phyloP scores from a whole-genome alignment of 2,888 invertebrate species.

The Mylabris sibirica region DNA sequence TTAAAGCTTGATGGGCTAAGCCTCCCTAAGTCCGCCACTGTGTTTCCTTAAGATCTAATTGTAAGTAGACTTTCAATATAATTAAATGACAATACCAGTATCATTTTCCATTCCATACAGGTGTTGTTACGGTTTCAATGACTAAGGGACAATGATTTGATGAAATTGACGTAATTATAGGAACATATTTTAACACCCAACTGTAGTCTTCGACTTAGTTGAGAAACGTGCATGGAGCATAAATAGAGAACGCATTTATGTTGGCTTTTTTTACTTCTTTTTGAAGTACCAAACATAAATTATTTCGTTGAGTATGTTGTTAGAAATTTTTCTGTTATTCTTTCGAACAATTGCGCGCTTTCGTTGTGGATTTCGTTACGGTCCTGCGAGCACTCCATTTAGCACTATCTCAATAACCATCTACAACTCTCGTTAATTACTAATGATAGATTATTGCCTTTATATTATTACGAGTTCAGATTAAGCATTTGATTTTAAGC shows the following conservation, averaged over 20 bases:
- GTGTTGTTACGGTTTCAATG: too few species aligned
- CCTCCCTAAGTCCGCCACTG: too few species aligned
- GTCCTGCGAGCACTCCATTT: constrained; percentile 40
- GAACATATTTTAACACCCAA: too few species aligned
- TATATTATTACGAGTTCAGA: constrained; percentile 30
- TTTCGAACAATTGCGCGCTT: not conserved
- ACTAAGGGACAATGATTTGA: too few species aligned
- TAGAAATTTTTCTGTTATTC: not conserved
- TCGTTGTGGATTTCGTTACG: constrained; percentile 18
- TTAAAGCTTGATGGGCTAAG: too few species aligned
- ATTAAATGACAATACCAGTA: not conserved
- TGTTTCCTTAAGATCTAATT: too few species aligned
- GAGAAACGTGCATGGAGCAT: too few species aligned
- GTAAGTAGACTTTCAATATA: too few species aligned
- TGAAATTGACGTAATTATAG: too few species aligned
- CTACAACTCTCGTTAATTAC: constrained; percentile 48
- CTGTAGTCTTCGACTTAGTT: too few species aligned
- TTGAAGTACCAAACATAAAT: too few species aligned
- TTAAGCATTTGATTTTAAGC: constrained; percentile 32
- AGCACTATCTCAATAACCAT: constrained; percentile 46
- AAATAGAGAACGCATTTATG: not conserved
- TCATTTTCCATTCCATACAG: not conserved
- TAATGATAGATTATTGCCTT: constrained; percentile 47
- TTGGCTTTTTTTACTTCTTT: not conserved
- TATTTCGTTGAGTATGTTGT: not conserved